Conservation (phyloP, 2,888 invertebrate species). For the Cataglyphis livida region DNA sequence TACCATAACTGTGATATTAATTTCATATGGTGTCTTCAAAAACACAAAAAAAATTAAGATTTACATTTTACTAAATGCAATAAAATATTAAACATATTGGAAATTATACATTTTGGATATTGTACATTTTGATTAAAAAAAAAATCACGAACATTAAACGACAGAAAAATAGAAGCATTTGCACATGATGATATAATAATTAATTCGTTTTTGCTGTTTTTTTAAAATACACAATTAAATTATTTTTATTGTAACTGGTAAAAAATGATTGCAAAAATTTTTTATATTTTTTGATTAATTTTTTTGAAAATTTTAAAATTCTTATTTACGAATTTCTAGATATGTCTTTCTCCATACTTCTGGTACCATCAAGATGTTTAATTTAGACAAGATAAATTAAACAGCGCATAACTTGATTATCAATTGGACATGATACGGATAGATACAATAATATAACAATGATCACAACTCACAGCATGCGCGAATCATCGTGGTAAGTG, state of each 20-base stretch:
- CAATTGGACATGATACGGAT: neutral
- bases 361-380: neutral
- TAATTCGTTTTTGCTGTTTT: neutral
- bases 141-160: neutral
- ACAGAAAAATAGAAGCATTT: neutral
- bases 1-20: slow-evolving; percentile 11
- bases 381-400: neutral
- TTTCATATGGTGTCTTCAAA: neutral
- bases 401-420: neutral
- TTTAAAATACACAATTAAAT: neutral
- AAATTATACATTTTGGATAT: neutral
- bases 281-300: neutral
- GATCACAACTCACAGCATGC: neutral
- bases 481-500: neutral
- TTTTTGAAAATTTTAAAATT: neutral
- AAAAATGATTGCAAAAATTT: neutral
- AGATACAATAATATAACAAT: no score
- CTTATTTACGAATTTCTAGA: neutral
- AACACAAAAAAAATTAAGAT: slow-evolving; percentile 9
- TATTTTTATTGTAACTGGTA: neutral
- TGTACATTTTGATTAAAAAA: neutral
- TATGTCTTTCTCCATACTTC: neutral
- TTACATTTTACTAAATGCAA: neutral
- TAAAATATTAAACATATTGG: slow-evolving; percentile 10
- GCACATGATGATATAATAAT: neutral